Evolutionary conservation across 2,888 invertebrate species (phyloP), one percentile per base, ranked within the genome.

Genomic region (Ceraclea dissimilis): DNA sequence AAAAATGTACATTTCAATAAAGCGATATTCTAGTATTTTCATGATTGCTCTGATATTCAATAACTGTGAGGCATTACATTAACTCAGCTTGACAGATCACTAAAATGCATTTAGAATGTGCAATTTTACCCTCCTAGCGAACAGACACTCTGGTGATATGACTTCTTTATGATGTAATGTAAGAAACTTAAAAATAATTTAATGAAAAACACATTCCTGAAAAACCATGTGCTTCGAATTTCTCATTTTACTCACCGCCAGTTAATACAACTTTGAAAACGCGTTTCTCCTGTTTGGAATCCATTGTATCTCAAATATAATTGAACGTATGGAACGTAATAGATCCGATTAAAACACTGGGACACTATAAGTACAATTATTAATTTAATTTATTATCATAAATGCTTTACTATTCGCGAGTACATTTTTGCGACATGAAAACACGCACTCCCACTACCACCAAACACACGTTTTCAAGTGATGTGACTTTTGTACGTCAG

Each of bases 201-300:
- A n/a, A n/a, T n/a, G n/a, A n/a, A 39, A 39, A 39, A 39, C 39
- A 39, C 16, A 39, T 39, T 39, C 54, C 54, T 34, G 49, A 46
- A 20, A 47, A 47, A 31, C 57, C 58, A 58, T 58, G 58, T 56
- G 58, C 52, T 58, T 52, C 8, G 19, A 49, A 48, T 34, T 34
- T 39, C 39, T 39, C 39, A 39, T 39, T 18, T 21, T 51, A 75
- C 85, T 82, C 80, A 91, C 92, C 92, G 79, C 93, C 93, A 65
- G 93, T 93, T 64, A 93, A 80, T 64, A 93, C 92, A 66, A 93
- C 78, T 76, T 85, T 89, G 78, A 91, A 91, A 65, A 90, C 83
- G 65, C 84, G 85, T 75, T 84, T 85, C 68, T 82, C 79, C 66
- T 68, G 70, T 71, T 72, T 75, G 67, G 73, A 74, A 66, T 76